Evolutionary conservation across 1,140 invertebrate genomes (phyloP), one percentile per base, ranked within the genome.

Genomic region (Solen grandis): DNA sequence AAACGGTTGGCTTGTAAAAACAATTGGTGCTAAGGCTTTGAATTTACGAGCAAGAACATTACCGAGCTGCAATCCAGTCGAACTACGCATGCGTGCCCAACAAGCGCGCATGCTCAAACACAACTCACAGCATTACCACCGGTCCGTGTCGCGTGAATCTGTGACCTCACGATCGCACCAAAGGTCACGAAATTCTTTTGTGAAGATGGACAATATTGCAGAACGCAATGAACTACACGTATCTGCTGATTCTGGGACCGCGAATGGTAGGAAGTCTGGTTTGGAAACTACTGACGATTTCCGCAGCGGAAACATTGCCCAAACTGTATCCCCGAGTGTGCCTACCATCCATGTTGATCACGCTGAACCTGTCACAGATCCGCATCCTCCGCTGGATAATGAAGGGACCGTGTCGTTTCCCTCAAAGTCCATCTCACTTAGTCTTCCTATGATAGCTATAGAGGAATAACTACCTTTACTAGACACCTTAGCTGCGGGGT

Each of bases 1-100:
- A 33, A 77, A 77, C 54, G 74, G 74, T 5, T 77, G 62, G 62
- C 19, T 77, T 31, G 74, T 77, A 10, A 77, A 77, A 68, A 36
- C 74, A 29, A 25, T 77, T 35, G 74, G 74, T 31, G 38, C 60
- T 10, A 68, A 3, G 3, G 60, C 50, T 2, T 54, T 77, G 16
- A 77, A 77, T 27, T 16, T 77, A 25, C 46, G 50, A 52, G 74
- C 74, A 36, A 66, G 74, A 41, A 77, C 74, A 16, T 35, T 77
- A 14, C 74, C 74, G 5, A 77, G 74, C 35, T 77, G 74, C 22
- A 77, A 77, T n/a, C 74, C 74, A 13, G 55, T 77, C 46, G 74
- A 77, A 68, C 22, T 77, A 50, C 63, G 74, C 41, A 27, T 77
- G 36, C 62, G 74, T 25, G 63, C 36, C 25, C 50, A 55, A 27